A percentile compares a stretch with the other conserved stretches of the same genome.
These are phyloP conservation scores for Spilogale gracilis DNA, from an alignment of 2,113 vertebrate genomes.

Conservation along the genomic window DNA sequence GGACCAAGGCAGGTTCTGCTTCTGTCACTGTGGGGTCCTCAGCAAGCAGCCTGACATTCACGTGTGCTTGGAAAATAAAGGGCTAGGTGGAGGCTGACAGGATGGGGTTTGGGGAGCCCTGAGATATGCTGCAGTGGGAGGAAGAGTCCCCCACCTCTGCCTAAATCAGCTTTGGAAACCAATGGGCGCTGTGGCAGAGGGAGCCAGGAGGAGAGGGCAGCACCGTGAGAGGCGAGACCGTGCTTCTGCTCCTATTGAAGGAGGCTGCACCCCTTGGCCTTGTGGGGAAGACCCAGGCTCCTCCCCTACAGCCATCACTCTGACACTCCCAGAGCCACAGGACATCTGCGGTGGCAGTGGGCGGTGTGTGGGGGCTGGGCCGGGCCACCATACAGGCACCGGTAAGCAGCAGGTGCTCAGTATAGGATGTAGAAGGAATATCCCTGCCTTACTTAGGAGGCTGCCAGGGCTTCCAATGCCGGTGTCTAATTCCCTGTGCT, in stretches of 20 bases:
- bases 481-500: background rate
- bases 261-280: slow-evolving; percentile 64
- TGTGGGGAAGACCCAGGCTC: background rate
- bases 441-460: background rate
- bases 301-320: background rate
- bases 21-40: background rate
- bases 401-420: background rate
- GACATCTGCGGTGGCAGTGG: background rate
- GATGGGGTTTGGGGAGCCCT: background rate
- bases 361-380: background rate
- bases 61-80: background rate
- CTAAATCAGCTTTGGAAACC: slow-evolving; percentile 48
- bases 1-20: background rate
- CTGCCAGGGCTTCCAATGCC: background rate
- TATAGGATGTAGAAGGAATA: background rate
- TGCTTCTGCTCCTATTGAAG: slow-evolving; percentile 79
- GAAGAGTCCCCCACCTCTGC: background rate
- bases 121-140: background rate
- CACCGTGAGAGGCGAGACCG: slow-evolving; percentile 77
- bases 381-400: background rate
- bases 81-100: background rate
- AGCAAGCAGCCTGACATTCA: background rate
- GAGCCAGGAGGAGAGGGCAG: slow-evolving; percentile 73
- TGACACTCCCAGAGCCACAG: background rate
- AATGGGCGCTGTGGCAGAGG: slow-evolving; percentile 65